Base-by-base conservation (phyloP, 2,113 vertebrate species). In the Turdus rufiventris region DNA sequence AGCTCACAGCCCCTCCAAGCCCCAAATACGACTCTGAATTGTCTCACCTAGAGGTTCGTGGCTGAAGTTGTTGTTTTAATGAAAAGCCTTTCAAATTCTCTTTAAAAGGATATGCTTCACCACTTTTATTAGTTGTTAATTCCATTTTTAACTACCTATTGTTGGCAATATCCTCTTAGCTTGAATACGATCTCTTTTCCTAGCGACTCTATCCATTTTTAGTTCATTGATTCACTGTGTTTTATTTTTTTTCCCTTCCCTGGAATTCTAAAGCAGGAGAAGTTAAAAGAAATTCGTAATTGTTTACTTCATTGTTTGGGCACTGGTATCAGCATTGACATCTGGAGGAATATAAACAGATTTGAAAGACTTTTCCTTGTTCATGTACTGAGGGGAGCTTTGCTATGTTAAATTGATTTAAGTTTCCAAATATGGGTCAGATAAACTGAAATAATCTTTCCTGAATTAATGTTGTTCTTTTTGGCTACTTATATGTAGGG, bases 81-180 rank as follows among this genome's bases (percentile, higher is more conserved):
- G 88, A 43, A 85, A 95, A 94, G 29, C 82, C 72, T 91, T 93
- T 90, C 94, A 71, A 93, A 86, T 31, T 74, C 36, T 74, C 75
- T 95, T 94, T 96, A 88, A 85, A 84, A 83, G 80, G 91, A 80
- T 86, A 67, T 26, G 85, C 88, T 91, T 86, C 95, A 72, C 67
- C 56, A 90, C 88, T 94, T 96, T 90, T 95, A 97, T 95, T 90
- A 88, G 90, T 81, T 92, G 91, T 77, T 91, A 96, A 97, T 96
- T 97, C 94, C 90, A 75, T 93, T 93, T 97, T 96, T 96, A 96
- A 95, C 94, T 91, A 96, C 78, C 95, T 93, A 91, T 96, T 97
- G 91, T 90, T 96, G 75, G 72, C 68, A 93, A 96, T 93, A 96
- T 93, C 94, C 82, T 95, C 79, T 95, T 93, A 93, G 88, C 82